A percentile compares a stretch with the other conserved stretches of the same genome.
phyloP scores from a whole-genome alignment of 2,113 vertebrate species.

The Dicerorhinus sumatrensis region DNA sequence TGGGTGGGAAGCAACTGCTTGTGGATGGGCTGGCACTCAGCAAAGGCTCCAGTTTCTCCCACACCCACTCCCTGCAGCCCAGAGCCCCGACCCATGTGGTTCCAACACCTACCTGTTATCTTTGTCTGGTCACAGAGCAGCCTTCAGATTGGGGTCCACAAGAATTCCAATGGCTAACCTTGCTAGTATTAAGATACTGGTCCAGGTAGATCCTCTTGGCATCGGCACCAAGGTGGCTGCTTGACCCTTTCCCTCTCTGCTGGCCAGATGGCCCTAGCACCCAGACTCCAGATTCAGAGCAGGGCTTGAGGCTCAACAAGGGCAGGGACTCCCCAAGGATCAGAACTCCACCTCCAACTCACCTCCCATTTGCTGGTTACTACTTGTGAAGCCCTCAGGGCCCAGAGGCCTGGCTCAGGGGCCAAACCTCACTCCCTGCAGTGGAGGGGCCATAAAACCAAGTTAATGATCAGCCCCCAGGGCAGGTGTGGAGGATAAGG shows the following conservation, averaged over 20 bases:
- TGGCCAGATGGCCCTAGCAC: not conserved
- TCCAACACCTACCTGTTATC: not conserved
- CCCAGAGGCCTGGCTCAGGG: not conserved
- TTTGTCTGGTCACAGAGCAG: not conserved
- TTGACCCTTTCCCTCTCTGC: not conserved
- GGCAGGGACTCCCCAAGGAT: not conserved
- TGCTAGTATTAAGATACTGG: not conserved
- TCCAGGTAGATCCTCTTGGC: not conserved
- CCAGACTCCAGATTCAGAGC: not conserved
- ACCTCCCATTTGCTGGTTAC: not conserved
- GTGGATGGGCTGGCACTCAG: not conserved
- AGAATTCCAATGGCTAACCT: not conserved
- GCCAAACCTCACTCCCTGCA: not conserved
- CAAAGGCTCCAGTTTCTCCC: not conserved
- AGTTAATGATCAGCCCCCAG: not conserved
- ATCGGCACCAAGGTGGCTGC: not conserved
- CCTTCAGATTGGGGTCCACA: not conserved
- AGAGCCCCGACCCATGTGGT: not conserved
- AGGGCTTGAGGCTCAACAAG: not conserved
- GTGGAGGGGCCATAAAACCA: not conserved
- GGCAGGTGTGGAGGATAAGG: not conserved
- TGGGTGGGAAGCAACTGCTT: not conserved
- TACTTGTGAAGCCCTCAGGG: not conserved
- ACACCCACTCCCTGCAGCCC: not conserved
- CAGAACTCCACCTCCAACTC: not conserved